These are phyloP conservation scores for Agonum fuliginosum DNA, from an alignment of 2,888 invertebrate species.

Conservation along the genomic window DNA sequence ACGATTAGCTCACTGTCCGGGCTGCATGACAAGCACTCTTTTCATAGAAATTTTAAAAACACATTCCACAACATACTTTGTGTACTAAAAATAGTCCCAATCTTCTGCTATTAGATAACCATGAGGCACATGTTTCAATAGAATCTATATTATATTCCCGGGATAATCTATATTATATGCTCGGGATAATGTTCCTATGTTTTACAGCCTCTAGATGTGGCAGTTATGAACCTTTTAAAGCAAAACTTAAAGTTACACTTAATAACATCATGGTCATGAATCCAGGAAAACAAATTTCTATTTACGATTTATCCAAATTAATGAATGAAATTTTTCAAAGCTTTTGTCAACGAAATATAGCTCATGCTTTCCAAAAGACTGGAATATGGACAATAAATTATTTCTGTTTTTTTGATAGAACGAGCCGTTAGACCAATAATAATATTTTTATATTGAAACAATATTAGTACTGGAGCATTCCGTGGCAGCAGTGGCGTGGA, in stretches of 20 bases:
- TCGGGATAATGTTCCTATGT: not conserved
- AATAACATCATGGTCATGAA: not conserved
- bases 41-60: not conserved
- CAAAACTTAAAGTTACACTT: not conserved
- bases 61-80: not conserved
- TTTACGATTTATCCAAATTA: not conserved
- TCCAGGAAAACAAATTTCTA: not conserved
- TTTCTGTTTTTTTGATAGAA: too few species aligned
- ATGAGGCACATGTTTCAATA: not conserved
- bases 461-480: too few species aligned
- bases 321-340: not conserved
- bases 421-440: too few species aligned
- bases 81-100: not conserved
- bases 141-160: not conserved
- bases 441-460: too few species aligned
- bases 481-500: too few species aligned
- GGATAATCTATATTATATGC: not conserved
- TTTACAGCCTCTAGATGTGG: not conserved
- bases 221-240: slow-evolving; percentile 12
- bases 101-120: not conserved
- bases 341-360: not conserved
- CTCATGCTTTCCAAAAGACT: not conserved
- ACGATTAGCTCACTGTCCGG: slow-evolving; percentile 54
- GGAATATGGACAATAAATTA: slow-evolving; percentile 2
- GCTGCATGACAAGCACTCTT: not conserved